These are phyloP conservation scores for Elysia crispata DNA, from an alignment of 2,888 invertebrate genomes.

Conservation along the genomic window DNA sequence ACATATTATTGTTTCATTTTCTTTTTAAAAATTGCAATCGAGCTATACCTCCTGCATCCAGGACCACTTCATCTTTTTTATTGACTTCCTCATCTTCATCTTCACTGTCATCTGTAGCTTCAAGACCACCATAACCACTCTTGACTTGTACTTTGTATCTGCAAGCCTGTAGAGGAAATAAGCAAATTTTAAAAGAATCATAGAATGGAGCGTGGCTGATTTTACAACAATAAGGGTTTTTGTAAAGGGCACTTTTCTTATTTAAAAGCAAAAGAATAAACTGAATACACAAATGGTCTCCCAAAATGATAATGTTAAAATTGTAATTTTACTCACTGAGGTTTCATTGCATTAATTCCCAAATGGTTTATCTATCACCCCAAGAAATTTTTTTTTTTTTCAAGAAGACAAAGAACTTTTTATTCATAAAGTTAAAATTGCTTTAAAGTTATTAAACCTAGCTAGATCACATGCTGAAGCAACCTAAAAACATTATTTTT, in stretches of 20 bases:
- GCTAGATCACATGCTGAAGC: no score
- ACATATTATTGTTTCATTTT: neutral
- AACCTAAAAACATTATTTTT: no score
- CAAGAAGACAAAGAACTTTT: no score
- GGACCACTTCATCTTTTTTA: conserved; percentile 1
- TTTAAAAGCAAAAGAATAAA: no score
- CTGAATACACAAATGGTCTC: neutral
- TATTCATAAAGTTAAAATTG: no score
- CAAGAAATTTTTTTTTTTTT: no score
- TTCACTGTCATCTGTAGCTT: conserved; percentile 51
- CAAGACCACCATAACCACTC: conserved; percentile 33
- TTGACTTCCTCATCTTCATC: conserved; percentile 51
- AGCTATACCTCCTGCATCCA: neutral
- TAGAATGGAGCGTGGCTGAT: neutral
- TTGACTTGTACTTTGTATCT: conserved; percentile 45
- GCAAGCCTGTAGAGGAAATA: conserved; percentile 43
- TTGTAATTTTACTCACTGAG: neutral
- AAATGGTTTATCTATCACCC: no score
- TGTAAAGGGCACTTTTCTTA: no score
- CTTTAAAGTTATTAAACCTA: no score
- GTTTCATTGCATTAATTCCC: no score
- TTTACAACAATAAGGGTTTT: neutral
- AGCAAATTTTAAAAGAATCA: neutral
- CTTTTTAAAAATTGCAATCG: no score
- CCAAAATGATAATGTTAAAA: neutral